Evolutionary conservation across 2,113 vertebrate species (phyloP).

Genomic region (Lasiurus cinereus): DNA sequence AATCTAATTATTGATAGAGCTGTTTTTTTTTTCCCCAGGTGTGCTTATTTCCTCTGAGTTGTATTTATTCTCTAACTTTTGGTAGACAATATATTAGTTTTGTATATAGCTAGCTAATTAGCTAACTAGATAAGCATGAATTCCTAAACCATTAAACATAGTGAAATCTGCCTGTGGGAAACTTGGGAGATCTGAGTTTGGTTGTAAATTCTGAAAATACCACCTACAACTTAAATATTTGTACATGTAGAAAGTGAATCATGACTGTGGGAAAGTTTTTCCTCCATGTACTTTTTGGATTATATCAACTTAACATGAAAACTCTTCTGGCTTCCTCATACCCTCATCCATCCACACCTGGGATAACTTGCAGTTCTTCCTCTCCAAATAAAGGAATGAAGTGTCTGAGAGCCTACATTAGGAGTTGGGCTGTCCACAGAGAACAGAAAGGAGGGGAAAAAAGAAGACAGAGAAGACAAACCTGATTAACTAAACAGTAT

Average conservation of each 20-base stretch:
- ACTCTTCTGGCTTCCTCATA: not conserved
- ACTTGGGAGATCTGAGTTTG: not conserved
- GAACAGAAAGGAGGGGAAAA: not conserved
- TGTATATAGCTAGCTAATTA: not conserved
- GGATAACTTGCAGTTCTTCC: constrained; percentile 42
- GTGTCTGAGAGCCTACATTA: not conserved
- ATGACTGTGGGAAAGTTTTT: constrained; percentile 26
- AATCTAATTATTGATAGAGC: not conserved
- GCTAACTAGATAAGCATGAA: not conserved
- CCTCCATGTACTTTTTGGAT: not conserved
- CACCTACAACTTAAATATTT: constrained; percentile 73
- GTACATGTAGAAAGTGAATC: constrained; percentile 46
- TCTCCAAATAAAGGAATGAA: constrained; percentile 13
- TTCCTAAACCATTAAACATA: not conserved
- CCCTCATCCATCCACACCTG: not conserved
- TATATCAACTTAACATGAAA: not conserved
- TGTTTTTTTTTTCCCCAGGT: not conserved
- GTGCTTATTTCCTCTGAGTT: not conserved
- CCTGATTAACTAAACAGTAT: not conserved
- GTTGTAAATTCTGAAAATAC: constrained; percentile 42
- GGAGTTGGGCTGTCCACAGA: not conserved
- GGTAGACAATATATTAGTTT: constrained; percentile 17
- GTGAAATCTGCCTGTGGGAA: not conserved
- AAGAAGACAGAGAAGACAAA: not conserved
- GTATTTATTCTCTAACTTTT: not conserved